A percentile compares a stretch with the other conserved stretches of the same genome.
Evolutionary conservation across 2,113 vertebrate genomes (phyloP).

Genomic region (Callithrix jacchus): DNA sequence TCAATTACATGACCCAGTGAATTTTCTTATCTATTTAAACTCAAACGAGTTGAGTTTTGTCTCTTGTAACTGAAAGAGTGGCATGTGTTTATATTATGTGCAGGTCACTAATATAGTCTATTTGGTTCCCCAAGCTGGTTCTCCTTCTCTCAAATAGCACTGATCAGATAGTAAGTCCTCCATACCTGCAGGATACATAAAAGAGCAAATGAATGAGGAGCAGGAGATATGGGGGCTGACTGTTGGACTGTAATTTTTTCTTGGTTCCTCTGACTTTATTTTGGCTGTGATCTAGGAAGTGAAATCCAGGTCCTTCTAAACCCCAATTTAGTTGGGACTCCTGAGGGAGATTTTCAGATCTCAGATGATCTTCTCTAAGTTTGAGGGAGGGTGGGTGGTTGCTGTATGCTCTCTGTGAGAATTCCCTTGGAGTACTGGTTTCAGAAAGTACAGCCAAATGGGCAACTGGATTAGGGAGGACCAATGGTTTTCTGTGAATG

Average conservation of each 20-base stretch:
- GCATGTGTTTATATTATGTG: background rate
- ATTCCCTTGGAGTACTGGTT: conserved; percentile 53
- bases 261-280: conserved; percentile 39
- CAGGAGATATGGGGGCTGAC: background rate
- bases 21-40: background rate
- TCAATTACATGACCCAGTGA: background rate
- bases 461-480: conserved; percentile 59
- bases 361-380: conserved; percentile 35
- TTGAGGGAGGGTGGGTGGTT: conserved; percentile 51
- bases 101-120: background rate
- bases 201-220: conserved; percentile 18
- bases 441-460: conserved; percentile 63
- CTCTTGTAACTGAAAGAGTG: background rate
- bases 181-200: background rate
- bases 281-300: conserved; percentile 37
- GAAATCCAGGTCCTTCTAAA: conserved; percentile 44
- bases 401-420: conserved; percentile 28
- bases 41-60: background rate
- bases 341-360: conserved; percentile 48
- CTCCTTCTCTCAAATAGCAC: background rate
- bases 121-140: background rate
- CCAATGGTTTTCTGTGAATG: conserved; percentile 47
- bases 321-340: conserved; percentile 41
- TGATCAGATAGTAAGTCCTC: background rate
- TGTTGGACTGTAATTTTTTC: conserved; percentile 22